These are phyloP conservation scores for Cirrhinus molitorella DNA, from an alignment of 2,797 vertebrate genomes.

Conservation along the genomic window DNA sequence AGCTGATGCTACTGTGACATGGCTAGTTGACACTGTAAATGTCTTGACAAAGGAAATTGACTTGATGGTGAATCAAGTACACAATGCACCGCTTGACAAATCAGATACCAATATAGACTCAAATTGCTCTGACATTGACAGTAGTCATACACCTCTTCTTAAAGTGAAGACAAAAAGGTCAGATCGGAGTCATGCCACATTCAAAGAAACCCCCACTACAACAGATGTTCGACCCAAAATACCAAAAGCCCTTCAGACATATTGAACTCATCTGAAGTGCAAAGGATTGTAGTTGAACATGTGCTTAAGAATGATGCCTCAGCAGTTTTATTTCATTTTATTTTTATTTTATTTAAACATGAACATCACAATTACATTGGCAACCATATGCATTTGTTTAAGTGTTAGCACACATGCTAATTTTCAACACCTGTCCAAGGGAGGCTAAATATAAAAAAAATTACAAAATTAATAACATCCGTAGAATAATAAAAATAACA, in stretches of 20 bases:
- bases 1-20: slow-evolving; percentile 9
- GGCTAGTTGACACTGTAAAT: slow-evolving; percentile 1
- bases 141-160: background rate
- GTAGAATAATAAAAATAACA: too few species aligned
- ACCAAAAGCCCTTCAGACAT: background rate
- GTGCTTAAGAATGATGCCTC: slow-evolving; percentile 29
- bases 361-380: too few species aligned
- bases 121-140: background rate
- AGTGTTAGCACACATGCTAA: too few species aligned
- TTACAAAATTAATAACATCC: too few species aligned
- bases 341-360: too few species aligned
- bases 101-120: background rate
- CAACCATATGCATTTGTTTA: too few species aligned
- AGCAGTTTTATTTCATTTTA: background rate
- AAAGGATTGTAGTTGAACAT: slow-evolving; percentile 18
- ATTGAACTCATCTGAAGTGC: slow-evolving; percentile 44
- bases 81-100: background rate
- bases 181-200: too few species aligned
- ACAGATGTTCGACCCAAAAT: background rate
- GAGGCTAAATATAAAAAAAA: too few species aligned
- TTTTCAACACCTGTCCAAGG: too few species aligned
- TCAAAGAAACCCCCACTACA: background rate
- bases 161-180: background rate
- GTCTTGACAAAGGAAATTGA: background rate
- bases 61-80: background rate